Percentiles rank a stretch among this genome's conserved stretches.
Evolutionary conservation across 2,113 vertebrate species (phyloP).

Genomic region (Ammodytes dubius): DNA sequence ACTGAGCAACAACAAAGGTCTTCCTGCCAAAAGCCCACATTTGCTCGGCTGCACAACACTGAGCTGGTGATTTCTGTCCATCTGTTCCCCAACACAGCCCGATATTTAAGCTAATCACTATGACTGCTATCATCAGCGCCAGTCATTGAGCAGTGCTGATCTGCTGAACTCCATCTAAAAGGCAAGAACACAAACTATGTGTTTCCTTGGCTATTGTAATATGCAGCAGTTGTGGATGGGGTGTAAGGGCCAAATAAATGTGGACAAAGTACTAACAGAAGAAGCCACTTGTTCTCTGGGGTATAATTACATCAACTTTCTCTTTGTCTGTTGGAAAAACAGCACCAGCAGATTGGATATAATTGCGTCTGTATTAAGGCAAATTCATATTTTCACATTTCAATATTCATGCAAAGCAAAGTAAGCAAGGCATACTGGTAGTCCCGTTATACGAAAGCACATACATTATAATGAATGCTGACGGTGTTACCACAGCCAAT

Average conservation of each 20-base stretch:
- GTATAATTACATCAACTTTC: slow-evolving; percentile 45
- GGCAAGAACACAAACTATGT: slow-evolving; percentile 21
- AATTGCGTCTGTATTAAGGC: slow-evolving; percentile 56
- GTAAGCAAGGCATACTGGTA: slow-evolving; percentile 24
- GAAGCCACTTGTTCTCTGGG: slow-evolving; percentile 16
- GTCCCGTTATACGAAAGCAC: slow-evolving; percentile 14
- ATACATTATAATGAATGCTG: slow-evolving; percentile 27
- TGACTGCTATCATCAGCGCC: slow-evolving; percentile 49
- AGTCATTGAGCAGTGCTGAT: slow-evolving; percentile 47
- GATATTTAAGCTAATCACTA: slow-evolving; percentile 72
- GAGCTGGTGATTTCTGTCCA: slow-evolving; percentile 80
- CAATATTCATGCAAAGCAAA: slow-evolving; percentile 47
- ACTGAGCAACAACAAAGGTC: slow-evolving; percentile 63
- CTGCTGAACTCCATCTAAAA: slow-evolving; percentile 41
- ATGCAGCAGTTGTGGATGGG: slow-evolving; percentile 31
- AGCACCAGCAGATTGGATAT: slow-evolving; percentile 57
- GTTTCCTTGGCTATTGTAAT: slow-evolving; percentile 19
- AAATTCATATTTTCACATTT: slow-evolving; percentile 54
- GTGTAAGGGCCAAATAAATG: slow-evolving; percentile 15
- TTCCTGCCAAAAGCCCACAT: slow-evolving; percentile 75
- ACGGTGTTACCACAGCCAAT: slow-evolving; percentile 21
- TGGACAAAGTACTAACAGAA: background rate
- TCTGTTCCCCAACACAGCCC: slow-evolving; percentile 72
- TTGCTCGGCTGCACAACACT: slow-evolving; percentile 75
- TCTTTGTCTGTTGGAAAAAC: slow-evolving; percentile 49